These are phyloP conservation scores for Mycteria americana DNA, from an alignment of 2,797 vertebrate genomes.

Conservation along the genomic window DNA sequence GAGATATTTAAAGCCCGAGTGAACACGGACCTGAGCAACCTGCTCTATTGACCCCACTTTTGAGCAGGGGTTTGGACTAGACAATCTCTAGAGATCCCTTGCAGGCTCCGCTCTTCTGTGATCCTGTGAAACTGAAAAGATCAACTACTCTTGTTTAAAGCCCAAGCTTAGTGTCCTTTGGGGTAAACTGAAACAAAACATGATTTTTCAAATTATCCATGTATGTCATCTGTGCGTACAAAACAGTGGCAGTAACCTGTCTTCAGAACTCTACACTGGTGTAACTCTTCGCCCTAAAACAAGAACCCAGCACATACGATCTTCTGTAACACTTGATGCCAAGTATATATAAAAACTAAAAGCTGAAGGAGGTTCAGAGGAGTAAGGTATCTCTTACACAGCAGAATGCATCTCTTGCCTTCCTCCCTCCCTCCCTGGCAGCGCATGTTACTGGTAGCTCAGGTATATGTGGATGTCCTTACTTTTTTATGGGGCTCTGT, in stretches of 20 bases:
- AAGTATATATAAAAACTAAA: neutral
- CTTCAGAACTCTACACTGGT: neutral
- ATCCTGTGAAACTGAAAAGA: neutral
- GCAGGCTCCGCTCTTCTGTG: neutral
- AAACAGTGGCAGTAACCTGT: neutral
- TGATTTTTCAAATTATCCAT: neutral
- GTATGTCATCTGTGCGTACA: neutral
- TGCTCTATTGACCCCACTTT: neutral
- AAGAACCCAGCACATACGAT: neutral
- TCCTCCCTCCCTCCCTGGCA: neutral
- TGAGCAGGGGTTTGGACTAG: neutral
- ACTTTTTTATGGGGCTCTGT: neutral
- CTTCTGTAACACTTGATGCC: neutral
- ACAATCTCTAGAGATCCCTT: neutral
- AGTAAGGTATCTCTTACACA: neutral
- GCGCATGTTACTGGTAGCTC: neutral
- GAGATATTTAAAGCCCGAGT: neutral
- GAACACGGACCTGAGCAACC: neutral
- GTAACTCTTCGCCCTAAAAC: neutral
- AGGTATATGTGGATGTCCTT: neutral
- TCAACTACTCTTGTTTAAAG: neutral
- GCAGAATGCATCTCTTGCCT: neutral
- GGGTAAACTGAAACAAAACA: neutral
- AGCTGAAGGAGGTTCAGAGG: neutral
- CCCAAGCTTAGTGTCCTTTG: neutral